phyloP scores from a whole-genome alignment of 2,797 vertebrate species.

The Myotis myotis region DNA sequence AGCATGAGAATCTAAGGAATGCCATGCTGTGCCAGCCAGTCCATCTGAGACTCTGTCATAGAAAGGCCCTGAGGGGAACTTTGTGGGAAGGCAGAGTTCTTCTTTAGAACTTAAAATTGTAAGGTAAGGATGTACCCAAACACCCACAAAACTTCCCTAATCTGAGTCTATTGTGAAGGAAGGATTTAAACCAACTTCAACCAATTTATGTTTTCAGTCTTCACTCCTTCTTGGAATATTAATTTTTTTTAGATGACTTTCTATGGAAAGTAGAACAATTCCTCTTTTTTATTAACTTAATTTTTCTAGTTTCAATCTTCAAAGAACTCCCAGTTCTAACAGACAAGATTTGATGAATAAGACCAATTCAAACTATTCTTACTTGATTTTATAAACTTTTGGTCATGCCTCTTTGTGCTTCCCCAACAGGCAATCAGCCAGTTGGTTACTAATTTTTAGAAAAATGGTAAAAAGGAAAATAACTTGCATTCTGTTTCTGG shows the following conservation, averaged over 20 bases:
- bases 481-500: not conserved
- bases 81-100: not conserved
- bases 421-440: not conserved
- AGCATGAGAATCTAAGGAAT: conserved; percentile 39
- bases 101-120: conserved; percentile 45
- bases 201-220: not conserved
- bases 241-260: not conserved
- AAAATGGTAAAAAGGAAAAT: not conserved
- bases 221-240: conserved; percentile 8
- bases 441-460: not conserved
- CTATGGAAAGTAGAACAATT: not conserved
- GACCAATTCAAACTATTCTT: not conserved
- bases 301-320: conserved; percentile 1
- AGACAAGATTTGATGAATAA: not conserved
- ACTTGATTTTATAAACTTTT: conserved; percentile 33
- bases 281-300: not conserved
- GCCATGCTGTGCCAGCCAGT: not conserved
- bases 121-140: not conserved
- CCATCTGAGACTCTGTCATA: conserved; percentile 59
- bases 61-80: not conserved
- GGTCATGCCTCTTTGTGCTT: not conserved
- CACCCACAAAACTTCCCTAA: not conserved
- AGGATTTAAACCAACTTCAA: not conserved
- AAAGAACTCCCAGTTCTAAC: not conserved
- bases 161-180: not conserved